These are phyloP conservation scores for Tortrix viridana DNA, from an alignment of 2,888 invertebrate species.

Conservation along the genomic window DNA sequence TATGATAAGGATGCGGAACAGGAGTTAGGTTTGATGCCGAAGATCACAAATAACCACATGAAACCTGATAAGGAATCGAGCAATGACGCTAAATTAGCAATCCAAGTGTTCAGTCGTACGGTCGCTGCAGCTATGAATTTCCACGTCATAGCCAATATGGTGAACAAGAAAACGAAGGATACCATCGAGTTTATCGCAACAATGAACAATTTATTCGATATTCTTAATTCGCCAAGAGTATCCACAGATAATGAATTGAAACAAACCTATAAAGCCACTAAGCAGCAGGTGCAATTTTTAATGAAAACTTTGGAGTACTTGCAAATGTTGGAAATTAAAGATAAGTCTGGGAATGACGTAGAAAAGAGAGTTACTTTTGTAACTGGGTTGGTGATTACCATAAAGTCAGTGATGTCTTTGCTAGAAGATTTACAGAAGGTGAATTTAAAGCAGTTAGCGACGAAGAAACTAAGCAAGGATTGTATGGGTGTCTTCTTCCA, in stretches of 20 bases:
- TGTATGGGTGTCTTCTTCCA: constrained; percentile 11
- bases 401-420: constrained; percentile 9
- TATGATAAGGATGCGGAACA: constrained; percentile 23
- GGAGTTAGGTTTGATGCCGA: constrained; percentile 21
- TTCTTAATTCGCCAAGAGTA: constrained; percentile 15
- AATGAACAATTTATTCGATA: constrained; percentile 17
- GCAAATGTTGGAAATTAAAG: constrained; percentile 1
- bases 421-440: constrained; percentile 1
- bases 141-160: constrained; percentile 1
- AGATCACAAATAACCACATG: constrained; percentile 22
- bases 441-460: neutral
- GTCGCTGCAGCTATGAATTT: constrained; percentile 21
- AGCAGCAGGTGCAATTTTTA: neutral
- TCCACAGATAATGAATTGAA: neutral
- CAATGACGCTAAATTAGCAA: constrained; percentile 1
- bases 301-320: constrained; percentile 10
- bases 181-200: constrained; percentile 14
- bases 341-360: neutral
- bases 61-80: neutral
- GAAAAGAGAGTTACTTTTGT: constrained; percentile 9
- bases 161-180: neutral
- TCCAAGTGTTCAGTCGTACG: constrained; percentile 11
- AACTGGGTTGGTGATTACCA: constrained; percentile 10
- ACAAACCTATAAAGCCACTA: constrained; percentile 3
- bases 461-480: constrained; percentile 22